Base-by-base conservation (phyloP, 2,888 invertebrate genomes). In the Portevinia maculata region DNA sequence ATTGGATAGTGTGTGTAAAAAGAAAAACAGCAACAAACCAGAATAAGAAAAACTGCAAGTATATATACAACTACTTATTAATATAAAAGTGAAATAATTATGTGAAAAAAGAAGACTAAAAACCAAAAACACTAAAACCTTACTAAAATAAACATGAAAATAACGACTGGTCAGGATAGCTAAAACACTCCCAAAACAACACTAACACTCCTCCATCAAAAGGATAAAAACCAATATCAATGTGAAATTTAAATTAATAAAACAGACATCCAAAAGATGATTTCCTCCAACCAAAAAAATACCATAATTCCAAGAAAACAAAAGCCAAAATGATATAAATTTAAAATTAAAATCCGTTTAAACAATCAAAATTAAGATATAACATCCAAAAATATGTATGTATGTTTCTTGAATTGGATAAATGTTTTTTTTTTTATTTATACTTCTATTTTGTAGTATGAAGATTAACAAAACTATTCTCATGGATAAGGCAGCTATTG, bases 401-500 rank as follows among this genome's bases (percentile, higher is more conserved):
- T 15, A 39, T 15, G 39, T 39, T 39, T 39, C 7, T 7, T 15
- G 19, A 83, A 84, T 78, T 44, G 44, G 34, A 41, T 44, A 21
- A 30, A 9, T 11, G 34, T 52, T 19, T 24, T 11, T 64, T 39
- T 21, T 28, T 50, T 79, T 44, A 17, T 17, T 62, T 73, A 11
- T 67, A 39, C 8, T 60, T 32, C 60, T 46, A 59, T 41, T 64
- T 85, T 21, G 28, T 78, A 84, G 85, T 65, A 73, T 67, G 60
- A 70, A 13, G 30, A 52, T 78, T 32, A 19, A 84, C 87, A 85
- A 87, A 89, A 90, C 88, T 89, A 88, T 90, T 90, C 90, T 90
- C 90, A 90, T 90, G 90, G 90, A 90, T 88, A 90, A 87, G 90
- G 90, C 90, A 90, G 90, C 90, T 90, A 90, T 88, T 90, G 90